Evolutionary conservation across 2,797 vertebrate genomes (phyloP), one percentile per base, ranked within the genome.

Genomic region (Schizopygopsis malacanthus): DNA sequence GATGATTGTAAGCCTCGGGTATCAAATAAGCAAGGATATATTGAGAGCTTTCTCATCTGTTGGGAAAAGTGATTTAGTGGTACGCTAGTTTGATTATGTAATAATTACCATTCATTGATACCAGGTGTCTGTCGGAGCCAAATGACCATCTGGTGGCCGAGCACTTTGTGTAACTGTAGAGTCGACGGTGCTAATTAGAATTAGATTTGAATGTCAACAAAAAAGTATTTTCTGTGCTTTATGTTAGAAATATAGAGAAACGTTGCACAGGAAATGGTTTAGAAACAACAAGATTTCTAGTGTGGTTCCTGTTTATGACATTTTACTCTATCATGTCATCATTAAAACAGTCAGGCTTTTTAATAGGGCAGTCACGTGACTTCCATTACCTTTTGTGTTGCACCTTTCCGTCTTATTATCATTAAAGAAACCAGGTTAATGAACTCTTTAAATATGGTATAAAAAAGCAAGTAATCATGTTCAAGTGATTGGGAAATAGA

Each of bases 251-350:
- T 79, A 85, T 86, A 89, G 72, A 70, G 59, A 88, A 77, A 86
- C 69, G 85, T 90, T 89, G 89, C 65, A 84, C 90, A 92, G 93
- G 92, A 94, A 94, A 91, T 92, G 90, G 92, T 94, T 93, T 93
- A 86, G 90, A 94, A 94, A 94, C 86, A 59, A 79, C 54, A 80
- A 67, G 69, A 87, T 87, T 88, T 67, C 18, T 12, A 82, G 90
- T 81, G 52, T 75, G 87, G 89, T 92, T 94, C 91, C 90, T 92
- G 91, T 93, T 86, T 56, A 50, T 75, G 73, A 87, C 54, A 84
- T 86, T 82, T 69, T 56, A 79, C 83, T 83, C 52, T 50, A 52
- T 43, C 25, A 54, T 81, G 71, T 75, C 79, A 50, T 39, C 82
- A 83, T 52, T 18, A 2, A 83, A 84, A 50, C 61, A n/a, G 33